Evolutionary conservation across 1,140 invertebrate genomes (phyloP).

Genomic region (Drosophila pruinosa): DNA sequence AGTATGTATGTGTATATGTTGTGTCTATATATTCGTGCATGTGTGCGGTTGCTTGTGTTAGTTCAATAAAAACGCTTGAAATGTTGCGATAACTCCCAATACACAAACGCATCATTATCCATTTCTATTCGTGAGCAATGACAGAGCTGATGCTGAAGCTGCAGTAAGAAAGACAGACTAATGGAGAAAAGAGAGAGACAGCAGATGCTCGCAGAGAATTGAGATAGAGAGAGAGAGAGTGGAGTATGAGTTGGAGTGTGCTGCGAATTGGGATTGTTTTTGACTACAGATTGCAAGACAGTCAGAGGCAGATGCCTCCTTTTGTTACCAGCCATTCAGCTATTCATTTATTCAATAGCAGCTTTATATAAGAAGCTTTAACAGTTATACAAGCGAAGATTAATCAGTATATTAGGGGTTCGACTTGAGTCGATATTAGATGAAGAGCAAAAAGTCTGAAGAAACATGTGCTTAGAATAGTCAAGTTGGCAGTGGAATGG

Average conservation of each 20-base stretch:
- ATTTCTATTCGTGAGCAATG: constrained; percentile 37
- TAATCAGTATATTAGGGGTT: neutral
- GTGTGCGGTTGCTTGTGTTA: constrained; percentile 32
- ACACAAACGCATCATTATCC: constrained; percentile 74
- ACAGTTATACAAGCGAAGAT: neutral
- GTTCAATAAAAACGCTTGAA: constrained; percentile 57
- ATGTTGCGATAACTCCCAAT: constrained; percentile 61
- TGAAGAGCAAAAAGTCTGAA: too few species aligned
- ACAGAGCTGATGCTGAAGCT: neutral
- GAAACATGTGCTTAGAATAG: too few species aligned
- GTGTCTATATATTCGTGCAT: neutral
- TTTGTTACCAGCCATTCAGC: constrained; percentile 2
- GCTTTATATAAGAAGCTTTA: neutral
- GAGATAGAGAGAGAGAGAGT: neutral
- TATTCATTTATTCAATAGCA: constrained; percentile 22
- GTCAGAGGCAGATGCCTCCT: constrained; percentile 8
- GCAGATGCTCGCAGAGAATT: neutral
- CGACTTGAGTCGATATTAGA: neutral
- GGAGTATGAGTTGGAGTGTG: neutral
- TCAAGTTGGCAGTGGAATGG: neutral
- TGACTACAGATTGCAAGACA: neutral
- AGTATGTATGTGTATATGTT: neutral
- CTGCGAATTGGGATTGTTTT: constrained; percentile 3
- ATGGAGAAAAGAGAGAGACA: neutral
- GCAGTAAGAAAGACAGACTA: neutral